These are phyloP conservation scores for Hoplias malabaricus DNA, from an alignment of 2,113 vertebrate genomes.

Conservation along the genomic window DNA sequence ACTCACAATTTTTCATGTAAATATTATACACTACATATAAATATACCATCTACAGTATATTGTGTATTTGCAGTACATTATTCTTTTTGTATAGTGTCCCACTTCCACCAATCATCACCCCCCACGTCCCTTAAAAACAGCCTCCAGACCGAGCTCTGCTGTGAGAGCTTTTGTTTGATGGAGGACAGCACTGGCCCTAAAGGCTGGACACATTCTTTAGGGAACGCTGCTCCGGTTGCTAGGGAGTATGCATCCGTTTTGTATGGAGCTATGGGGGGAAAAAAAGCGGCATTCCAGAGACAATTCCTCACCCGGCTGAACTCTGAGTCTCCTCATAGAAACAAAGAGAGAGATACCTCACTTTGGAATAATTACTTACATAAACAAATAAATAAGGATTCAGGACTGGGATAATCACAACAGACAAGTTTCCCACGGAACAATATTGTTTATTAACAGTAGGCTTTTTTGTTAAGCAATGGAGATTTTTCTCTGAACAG, in stretches of 20 bases:
- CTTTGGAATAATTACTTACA: not conserved
- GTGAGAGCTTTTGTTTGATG: conserved; percentile 27
- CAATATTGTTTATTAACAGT: no score
- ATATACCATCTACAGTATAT: no score
- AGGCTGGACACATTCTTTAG: conserved; percentile 72
- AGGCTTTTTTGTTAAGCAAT: no score
- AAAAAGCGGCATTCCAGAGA: conserved; percentile 29
- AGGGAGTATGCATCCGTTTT: conserved; percentile 71
- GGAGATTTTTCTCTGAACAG: no score
- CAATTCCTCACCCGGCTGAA: conserved; percentile 48
- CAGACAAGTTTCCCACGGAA: no score
- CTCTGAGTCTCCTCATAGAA: conserved; percentile 54
- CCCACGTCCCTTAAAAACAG: not conserved
- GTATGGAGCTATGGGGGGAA: conserved; percentile 70
- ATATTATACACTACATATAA: no score
- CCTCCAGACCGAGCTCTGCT: not conserved
- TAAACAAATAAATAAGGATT: not conserved
- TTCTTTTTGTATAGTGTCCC: not conserved
- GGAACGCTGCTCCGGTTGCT: conserved; percentile 66
- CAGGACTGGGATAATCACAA: no score
- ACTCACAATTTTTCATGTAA: no score
- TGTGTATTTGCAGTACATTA: not conserved
- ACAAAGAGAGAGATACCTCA: not conserved
- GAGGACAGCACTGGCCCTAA: conserved; percentile 62
- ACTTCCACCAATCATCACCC: no score